These are phyloP conservation scores for Macrosteles quadrilineatus DNA, from an alignment of 1,140 invertebrate genomes.

Conservation along the genomic window DNA sequence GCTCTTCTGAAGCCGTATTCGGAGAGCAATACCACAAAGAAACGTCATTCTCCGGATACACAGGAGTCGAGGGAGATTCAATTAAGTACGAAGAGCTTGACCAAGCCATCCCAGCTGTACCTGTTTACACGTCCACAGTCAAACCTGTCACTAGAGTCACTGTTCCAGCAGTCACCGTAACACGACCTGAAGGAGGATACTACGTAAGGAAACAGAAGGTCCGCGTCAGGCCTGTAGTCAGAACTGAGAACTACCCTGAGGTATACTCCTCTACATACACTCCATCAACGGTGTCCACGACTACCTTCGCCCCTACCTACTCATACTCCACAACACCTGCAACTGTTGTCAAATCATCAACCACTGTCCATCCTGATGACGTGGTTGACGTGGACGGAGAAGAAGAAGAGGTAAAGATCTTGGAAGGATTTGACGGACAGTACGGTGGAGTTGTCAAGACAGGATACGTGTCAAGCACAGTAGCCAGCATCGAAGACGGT, in stretches of 20 bases:
- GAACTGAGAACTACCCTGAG: slow-evolving; percentile 36
- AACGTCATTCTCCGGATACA: neutral
- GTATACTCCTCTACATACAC: slow-evolving; percentile 29
- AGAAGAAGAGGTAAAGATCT: slow-evolving; percentile 38
- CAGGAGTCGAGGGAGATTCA: neutral
- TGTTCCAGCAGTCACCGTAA: slow-evolving; percentile 7
- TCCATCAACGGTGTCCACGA: slow-evolving; percentile 24
- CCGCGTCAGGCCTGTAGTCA: slow-evolving; percentile 35
- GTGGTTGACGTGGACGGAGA: slow-evolving; percentile 35
- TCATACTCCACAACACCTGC: slow-evolving; percentile 33
- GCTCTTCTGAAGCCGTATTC: neutral
- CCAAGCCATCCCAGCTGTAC: neutral
- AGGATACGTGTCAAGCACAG: slow-evolving; percentile 36
- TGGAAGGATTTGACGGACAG: slow-evolving; percentile 38
- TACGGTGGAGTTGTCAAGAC: slow-evolving; percentile 40
- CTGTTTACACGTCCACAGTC: slow-evolving; percentile 31
- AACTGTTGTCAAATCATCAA: slow-evolving; percentile 21
- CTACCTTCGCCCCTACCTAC: slow-evolving; percentile 31
- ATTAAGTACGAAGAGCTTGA: neutral
- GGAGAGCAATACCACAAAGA: slow-evolving; percentile 12
- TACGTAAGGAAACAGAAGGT: slow-evolving; percentile 37
- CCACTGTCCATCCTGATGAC: slow-evolving; percentile 21
- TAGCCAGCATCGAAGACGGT: slow-evolving; percentile 40
- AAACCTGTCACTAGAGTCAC: slow-evolving; percentile 30
- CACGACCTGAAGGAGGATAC: slow-evolving; percentile 29